Percentiles rank a stretch among this genome's conserved stretches.
These are phyloP conservation scores for Lamprotornis superbus DNA, from an alignment of 2,113 vertebrate genomes.

Conservation along the genomic window DNA sequence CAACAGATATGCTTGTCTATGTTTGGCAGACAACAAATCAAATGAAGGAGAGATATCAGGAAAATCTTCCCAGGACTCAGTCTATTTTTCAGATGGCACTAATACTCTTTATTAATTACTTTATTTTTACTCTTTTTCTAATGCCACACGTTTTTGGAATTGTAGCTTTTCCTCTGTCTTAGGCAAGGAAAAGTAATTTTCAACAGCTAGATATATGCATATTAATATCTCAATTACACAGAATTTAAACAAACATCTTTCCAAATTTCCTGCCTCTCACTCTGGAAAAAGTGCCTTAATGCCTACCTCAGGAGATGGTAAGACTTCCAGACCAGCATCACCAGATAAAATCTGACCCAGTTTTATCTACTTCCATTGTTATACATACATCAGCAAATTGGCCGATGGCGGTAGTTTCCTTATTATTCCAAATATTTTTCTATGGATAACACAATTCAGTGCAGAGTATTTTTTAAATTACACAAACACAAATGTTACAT, in stretches of 20 bases:
- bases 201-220: background rate
- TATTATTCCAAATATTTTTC: slow-evolving; percentile 33
- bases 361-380: slow-evolving; percentile 47
- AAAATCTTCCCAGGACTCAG: slow-evolving; percentile 8
- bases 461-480: background rate
- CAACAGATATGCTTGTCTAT: background rate
- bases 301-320: background rate
- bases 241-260: background rate
- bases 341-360: slow-evolving; percentile 66
- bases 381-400: slow-evolving; percentile 32
- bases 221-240: background rate
- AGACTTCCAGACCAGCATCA: slow-evolving; percentile 27
- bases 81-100: background rate
- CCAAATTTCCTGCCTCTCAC: background rate
- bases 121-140: background rate
- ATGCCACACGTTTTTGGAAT: background rate
- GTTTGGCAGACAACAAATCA: slow-evolving; percentile 21
- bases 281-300: background rate
- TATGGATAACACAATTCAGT: background rate
- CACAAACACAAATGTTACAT: background rate
- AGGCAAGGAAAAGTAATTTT: background rate
- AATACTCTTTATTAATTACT: background rate
- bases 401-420: background rate
- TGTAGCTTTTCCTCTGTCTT: background rate
- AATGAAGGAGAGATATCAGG: background rate